Percentiles rank a stretch among this genome's conserved stretches.
phyloP scores from a whole-genome alignment of 2,888 invertebrate species.

The Amitus sp. region DNA sequence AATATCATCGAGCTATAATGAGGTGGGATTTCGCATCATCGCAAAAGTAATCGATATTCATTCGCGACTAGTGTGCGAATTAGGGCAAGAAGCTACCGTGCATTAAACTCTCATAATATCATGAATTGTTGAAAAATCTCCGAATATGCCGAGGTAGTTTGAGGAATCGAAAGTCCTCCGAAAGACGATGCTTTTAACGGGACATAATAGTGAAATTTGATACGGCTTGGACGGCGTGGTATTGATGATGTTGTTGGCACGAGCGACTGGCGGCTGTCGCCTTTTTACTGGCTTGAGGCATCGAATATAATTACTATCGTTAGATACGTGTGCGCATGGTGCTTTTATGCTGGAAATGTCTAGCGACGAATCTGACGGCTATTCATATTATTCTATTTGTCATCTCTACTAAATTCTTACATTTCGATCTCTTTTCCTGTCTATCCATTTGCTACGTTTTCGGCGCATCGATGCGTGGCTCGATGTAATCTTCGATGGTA shows the following conservation, averaged over 20 bases:
- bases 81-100: conserved; percentile 7
- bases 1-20: conserved; percentile 14
- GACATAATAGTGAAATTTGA: conserved; percentile 36
- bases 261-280: conserved; percentile 47
- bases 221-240: conserved; percentile 52
- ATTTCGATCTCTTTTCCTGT: conserved; percentile 41
- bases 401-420: conserved; percentile 43
- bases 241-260: conserved; percentile 61
- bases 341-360: conserved; percentile 58
- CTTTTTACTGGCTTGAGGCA: conserved; percentile 53
- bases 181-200: no score
- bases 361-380: conserved; percentile 56
- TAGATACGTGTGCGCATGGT: conserved; percentile 59
- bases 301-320: conserved; percentile 48
- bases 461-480: conserved; percentile 50
- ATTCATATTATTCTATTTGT: conserved; percentile 40
- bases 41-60: conserved; percentile 1
- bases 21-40: conserved; percentile 7
- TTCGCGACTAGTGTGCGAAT: conserved; percentile 7
- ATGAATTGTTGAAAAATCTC: neutral
- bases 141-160: neutral
- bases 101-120: neutral
- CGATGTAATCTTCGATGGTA: conserved; percentile 58
- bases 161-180: no score
- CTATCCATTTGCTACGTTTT: conserved; percentile 41